Evolutionary conservation across 2,113 vertebrate species (phyloP).

Genomic region (Gambusia affinis): DNA sequence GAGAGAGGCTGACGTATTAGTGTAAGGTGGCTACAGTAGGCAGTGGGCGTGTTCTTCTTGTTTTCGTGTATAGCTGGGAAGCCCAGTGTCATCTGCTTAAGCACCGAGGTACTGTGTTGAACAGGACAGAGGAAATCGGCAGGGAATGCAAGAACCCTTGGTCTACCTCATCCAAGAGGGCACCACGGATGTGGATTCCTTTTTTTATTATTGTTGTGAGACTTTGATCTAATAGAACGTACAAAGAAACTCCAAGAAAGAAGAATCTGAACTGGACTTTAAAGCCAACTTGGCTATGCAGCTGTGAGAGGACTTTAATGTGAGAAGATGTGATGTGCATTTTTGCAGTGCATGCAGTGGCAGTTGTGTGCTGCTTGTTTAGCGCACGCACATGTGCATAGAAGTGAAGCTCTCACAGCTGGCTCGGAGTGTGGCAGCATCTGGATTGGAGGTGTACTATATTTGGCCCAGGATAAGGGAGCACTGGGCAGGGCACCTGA

Average conservation of each 20-base stretch:
- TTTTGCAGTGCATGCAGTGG: slow-evolving; percentile 44
- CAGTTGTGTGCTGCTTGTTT: slow-evolving; percentile 54
- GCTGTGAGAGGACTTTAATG: slow-evolving; percentile 43
- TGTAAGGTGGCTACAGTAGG: slow-evolving; percentile 63
- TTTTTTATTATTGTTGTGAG: slow-evolving; percentile 32
- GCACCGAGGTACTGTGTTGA: slow-evolving; percentile 57
- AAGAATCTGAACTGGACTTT: slow-evolving; percentile 21
- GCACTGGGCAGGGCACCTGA: slow-evolving; percentile 52
- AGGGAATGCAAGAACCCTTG: slow-evolving; percentile 36
- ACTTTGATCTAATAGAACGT: slow-evolving; percentile 10
- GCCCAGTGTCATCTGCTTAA: slow-evolving; percentile 78
- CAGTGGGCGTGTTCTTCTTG: slow-evolving; percentile 80
- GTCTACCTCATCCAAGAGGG: slow-evolving; percentile 38
- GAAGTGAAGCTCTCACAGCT: slow-evolving; percentile 59
- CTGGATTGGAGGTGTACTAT: slow-evolving; percentile 54
- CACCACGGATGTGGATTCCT: slow-evolving; percentile 33
- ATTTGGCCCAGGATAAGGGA: slow-evolving; percentile 55
- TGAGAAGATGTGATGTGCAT: slow-evolving; percentile 28
- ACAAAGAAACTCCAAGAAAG: slow-evolving; percentile 26
- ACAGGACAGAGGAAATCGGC: slow-evolving; percentile 41
- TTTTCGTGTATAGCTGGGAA: slow-evolving; percentile 75
- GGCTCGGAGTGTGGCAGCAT: slow-evolving; percentile 55
- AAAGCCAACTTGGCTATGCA: slow-evolving; percentile 16
- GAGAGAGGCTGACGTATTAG: slow-evolving; percentile 45
- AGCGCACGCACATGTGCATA: slow-evolving; percentile 70